Percentiles rank a stretch among this genome's conserved stretches.
phyloP scores from a whole-genome alignment of 2,113 vertebrate species.

The Nettapus auritus region DNA sequence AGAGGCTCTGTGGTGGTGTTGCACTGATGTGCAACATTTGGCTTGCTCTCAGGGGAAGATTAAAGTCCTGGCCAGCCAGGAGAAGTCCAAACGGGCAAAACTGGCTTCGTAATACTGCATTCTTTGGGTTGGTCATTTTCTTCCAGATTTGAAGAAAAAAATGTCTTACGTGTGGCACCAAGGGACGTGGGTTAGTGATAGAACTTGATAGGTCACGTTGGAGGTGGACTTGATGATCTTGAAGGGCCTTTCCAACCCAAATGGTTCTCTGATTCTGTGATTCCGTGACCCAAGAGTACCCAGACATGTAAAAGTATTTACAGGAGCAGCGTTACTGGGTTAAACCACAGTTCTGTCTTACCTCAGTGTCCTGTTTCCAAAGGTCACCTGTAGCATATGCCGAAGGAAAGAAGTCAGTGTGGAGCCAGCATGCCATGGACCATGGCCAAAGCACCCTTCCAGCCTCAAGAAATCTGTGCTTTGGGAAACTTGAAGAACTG shows the following conservation, averaged over 20 bases:
- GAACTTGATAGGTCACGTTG: not conserved
- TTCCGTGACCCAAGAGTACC: not conserved
- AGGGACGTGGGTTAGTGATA: not conserved
- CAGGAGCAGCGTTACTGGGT: not conserved
- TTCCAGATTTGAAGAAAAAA: not conserved
- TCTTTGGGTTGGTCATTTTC: not conserved
- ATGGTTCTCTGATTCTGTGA: not conserved
- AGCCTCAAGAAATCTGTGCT: not conserved
- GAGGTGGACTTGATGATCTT: not conserved
- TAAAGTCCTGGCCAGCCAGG: not conserved
- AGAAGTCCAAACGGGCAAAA: not conserved
- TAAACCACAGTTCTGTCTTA: not conserved
- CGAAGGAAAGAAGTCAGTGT: not conserved
- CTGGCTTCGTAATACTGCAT: not conserved
- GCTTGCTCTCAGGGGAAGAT: not conserved
- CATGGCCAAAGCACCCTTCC: not conserved
- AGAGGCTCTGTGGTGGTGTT: not conserved
- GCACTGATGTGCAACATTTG: not conserved
- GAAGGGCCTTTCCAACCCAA: not conserved
- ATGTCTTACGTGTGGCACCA: not conserved
- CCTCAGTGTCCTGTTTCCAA: not conserved
- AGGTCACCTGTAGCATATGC: not conserved
- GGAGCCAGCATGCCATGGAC: not conserved
- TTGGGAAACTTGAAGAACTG: not conserved
- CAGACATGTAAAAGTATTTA: not conserved